phyloP scores from a whole-genome alignment of 2,797 vertebrate genomes.

The Cossypha heuglini region DNA sequence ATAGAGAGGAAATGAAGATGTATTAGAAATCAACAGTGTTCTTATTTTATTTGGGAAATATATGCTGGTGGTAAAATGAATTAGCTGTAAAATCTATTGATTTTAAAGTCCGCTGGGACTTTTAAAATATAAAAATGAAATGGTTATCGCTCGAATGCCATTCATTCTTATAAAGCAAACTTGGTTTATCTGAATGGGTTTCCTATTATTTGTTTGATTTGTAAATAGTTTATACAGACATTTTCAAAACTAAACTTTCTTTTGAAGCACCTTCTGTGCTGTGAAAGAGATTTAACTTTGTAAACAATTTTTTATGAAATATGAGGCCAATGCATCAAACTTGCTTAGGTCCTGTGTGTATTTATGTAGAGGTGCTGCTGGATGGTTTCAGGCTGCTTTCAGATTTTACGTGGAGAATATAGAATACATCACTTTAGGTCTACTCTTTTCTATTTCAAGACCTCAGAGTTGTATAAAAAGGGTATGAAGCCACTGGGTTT shows the following conservation, averaged over 20 bases:
- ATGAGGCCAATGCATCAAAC: neutral
- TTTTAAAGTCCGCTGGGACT: neutral
- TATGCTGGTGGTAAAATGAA: neutral
- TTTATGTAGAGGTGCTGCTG: neutral
- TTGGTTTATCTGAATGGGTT: neutral
- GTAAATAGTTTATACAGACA: neutral
- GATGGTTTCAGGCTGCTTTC: neutral
- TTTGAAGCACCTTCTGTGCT: neutral
- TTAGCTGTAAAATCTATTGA: neutral
- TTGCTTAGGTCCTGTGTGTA: neutral
- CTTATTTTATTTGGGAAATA: neutral
- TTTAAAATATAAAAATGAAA: neutral
- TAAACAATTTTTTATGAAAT: neutral
- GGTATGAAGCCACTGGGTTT: neutral
- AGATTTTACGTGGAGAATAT: neutral
- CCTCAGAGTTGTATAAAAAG: neutral
- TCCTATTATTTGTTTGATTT: neutral
- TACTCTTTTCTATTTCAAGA: neutral
- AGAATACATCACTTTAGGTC: neutral
- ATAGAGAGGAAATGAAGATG: neutral
- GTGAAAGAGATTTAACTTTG: neutral
- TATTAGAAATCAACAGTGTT: neutral
- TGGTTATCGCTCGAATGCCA: neutral
- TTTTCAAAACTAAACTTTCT: neutral
- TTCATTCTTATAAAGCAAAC: neutral